Conservation (phyloP, 2,113 vertebrate species). For the Onychorhynchus coronatus region DNA sequence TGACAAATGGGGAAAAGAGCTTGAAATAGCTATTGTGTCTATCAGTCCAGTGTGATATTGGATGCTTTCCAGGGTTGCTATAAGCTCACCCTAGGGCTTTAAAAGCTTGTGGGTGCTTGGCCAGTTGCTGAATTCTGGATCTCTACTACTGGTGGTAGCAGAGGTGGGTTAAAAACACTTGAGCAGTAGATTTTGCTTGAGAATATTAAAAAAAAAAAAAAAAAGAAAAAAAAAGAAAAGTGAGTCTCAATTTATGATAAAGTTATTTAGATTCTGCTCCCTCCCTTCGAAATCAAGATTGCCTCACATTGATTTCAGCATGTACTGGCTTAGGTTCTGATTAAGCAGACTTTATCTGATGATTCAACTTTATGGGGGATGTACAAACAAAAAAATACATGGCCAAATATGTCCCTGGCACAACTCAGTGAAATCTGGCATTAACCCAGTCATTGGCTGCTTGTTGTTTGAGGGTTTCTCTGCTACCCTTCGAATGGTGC, state of each 20-base stretch:
- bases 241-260: background rate
- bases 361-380: conserved; percentile 38
- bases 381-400: background rate
- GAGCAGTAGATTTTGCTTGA: background rate
- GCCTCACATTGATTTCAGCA: background rate
- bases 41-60: background rate
- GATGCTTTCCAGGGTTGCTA: background rate
- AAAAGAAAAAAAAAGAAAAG: no score
- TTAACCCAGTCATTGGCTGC: background rate
- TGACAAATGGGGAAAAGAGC: background rate
- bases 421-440: background rate
- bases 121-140: background rate
- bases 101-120: background rate
- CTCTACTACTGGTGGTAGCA: background rate
- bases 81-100: background rate
- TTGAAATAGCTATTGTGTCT: background rate
- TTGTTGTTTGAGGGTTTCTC: background rate
- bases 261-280: background rate
- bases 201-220: background rate
- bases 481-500: background rate
- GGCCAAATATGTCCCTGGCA: background rate
- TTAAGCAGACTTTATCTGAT: background rate
- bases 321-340: background rate
- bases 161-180: background rate
- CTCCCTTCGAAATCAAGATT: background rate